Evolutionary conservation across 1,140 invertebrate species (phyloP), one percentile per base, ranked within the genome.

Genomic region (Anastatus disparis): DNA sequence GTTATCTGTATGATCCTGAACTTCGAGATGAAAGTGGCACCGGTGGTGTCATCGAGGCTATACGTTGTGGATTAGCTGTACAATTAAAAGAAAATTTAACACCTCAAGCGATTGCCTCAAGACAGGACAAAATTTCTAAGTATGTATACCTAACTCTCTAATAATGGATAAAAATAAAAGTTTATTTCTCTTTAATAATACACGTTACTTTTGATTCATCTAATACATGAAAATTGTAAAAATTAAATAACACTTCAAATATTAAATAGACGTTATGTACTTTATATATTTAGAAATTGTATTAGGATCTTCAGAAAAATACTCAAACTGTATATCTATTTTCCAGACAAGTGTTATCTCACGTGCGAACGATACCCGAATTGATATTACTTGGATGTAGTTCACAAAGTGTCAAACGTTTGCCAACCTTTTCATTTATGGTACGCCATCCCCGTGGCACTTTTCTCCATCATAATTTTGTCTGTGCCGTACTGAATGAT

Each of bases 391-490:
- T 97, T 1, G 95, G 95, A n/a, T 92, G 89, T 76, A 85, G 87
- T 40, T 89, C 88, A 27, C 83, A 88, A 7, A 87, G 88, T 15
- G 86, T 89, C 1, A 89, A 90, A 75, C 85, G 94, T 38, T 84
- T 96, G 9, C 92, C 95, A 2, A 91, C 96, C 31, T 95, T 97
- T 80, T 96, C 95, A 12, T 92, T 97, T 75, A 88, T 97, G 82
- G 91, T 97, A 38, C 89, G 91, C 63, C 93, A 97, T 84, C 90
- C 92, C 0, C 84, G 90, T 7, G 93, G 93, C 6, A 91, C 91
- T 2, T 96, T 93, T 79, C 89, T 97, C 0, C 96, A 97, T 83
- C 94, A 97, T 78, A 97, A 97, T 83, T 97, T 95, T 82, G 90
- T 97, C 0, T 93, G 92, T 75, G 91, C 93, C 2, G 87, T 97